Conservation (phyloP, 1,140 invertebrate species). For the Drosophila mauritiana region DNA sequence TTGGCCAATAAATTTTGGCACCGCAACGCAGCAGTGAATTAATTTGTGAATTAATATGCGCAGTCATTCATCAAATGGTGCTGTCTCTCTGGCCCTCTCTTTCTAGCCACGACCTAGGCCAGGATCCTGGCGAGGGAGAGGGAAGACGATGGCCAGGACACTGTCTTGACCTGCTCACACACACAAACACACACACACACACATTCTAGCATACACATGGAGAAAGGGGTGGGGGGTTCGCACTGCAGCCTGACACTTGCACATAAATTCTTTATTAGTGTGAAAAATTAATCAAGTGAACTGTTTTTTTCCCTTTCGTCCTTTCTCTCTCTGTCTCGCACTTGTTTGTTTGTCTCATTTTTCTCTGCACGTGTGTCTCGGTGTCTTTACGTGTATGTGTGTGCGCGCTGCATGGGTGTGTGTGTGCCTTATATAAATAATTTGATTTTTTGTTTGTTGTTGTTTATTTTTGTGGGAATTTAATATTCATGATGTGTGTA, state of each 20-base stretch:
- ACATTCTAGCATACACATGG: not conserved
- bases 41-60: conserved; percentile 82
- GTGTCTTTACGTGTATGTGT: too few relatives aligned
- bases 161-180: conserved; percentile 69
- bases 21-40: conserved; percentile 68
- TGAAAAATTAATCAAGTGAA: conserved; percentile 81
- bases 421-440: conserved; percentile 21
- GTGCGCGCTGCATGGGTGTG: not conserved
- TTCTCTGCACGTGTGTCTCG: conserved; percentile 20
- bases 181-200: conserved; percentile 6
- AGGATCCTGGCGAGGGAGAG: conserved; percentile 10
- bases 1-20: conserved; percentile 53
- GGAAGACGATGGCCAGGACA: conserved; percentile 5
- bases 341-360: conserved; percentile 31
- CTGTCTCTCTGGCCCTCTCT: conserved; percentile 1
- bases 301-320: conserved; percentile 31
- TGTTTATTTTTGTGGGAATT: conserved; percentile 66
- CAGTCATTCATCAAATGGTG: conserved; percentile 80
- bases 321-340: conserved; percentile 24
- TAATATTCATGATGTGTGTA: conserved; percentile 80
- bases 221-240: conserved; percentile 11
- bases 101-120: conserved; percentile 37
- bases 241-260: conserved; percentile 77
- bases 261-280: conserved; percentile 82
- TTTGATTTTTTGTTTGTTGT: conserved; percentile 41